These are phyloP conservation scores for Pogona vitticeps DNA, from an alignment of 2,113 vertebrate species.

Conservation along the genomic window DNA sequence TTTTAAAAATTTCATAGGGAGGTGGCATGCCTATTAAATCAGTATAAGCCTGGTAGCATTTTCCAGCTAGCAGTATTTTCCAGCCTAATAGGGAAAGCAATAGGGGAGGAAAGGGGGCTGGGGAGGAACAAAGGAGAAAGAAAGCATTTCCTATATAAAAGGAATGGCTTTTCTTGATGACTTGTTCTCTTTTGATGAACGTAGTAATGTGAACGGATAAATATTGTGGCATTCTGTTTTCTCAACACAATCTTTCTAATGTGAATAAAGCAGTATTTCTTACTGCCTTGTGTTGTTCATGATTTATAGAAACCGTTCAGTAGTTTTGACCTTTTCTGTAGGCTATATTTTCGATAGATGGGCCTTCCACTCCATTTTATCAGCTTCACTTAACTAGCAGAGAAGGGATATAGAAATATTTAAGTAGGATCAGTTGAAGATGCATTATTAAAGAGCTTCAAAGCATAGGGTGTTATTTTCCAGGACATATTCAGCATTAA, in stretches of 20 bases:
- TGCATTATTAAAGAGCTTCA: slow-evolving; percentile 24
- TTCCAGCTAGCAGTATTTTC: neutral
- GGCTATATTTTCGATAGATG: slow-evolving; percentile 41
- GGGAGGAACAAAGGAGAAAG: neutral
- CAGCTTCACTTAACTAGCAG: slow-evolving; percentile 49
- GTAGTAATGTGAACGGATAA: slow-evolving; percentile 43
- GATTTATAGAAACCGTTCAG: slow-evolving; percentile 55
- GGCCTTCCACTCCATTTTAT: slow-evolving; percentile 49
- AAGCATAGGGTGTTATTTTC: slow-evolving; percentile 36
- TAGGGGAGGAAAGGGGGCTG: too few species aligned
- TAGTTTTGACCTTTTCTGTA: slow-evolving; percentile 57
- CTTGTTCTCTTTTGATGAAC: slow-evolving; percentile 52
- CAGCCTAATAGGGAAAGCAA: slow-evolving; percentile 2
- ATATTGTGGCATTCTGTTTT: slow-evolving; percentile 63
- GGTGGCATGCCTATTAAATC: neutral
- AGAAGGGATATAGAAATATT: slow-evolving; percentile 33
- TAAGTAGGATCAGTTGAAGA: slow-evolving; percentile 29
- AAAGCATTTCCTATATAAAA: slow-evolving; percentile 8
- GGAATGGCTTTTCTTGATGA: slow-evolving; percentile 12
- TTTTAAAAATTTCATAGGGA: neutral
- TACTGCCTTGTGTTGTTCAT: slow-evolving; percentile 29
- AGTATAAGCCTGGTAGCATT: neutral
- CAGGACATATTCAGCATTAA: slow-evolving; percentile 31
- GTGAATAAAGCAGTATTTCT: slow-evolving; percentile 51
- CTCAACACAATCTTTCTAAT: slow-evolving; percentile 60